These are phyloP conservation scores for Gymnogyps californianus DNA, from an alignment of 2,113 vertebrate species.

Conservation along the genomic window DNA sequence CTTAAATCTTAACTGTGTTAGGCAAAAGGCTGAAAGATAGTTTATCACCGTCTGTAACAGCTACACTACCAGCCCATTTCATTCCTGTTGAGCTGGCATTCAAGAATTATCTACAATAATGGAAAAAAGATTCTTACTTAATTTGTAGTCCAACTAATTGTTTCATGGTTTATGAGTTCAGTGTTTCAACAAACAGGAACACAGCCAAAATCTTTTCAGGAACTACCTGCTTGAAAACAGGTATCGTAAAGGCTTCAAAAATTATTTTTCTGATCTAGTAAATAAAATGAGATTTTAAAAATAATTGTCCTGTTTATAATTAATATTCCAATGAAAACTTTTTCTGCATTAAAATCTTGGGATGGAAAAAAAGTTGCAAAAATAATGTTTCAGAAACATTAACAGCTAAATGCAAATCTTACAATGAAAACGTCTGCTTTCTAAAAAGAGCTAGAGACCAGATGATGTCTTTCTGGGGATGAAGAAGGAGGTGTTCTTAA, in stretches of 20 bases:
- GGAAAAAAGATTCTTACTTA: conserved; percentile 36
- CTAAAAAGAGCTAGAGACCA: not conserved
- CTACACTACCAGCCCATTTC: not conserved
- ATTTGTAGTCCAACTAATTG: conserved; percentile 48
- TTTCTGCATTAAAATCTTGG: not conserved
- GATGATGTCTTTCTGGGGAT: not conserved
- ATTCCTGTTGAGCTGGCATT: not conserved
- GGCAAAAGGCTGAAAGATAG: not conserved
- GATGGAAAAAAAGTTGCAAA: not conserved
- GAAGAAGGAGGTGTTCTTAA: not conserved
- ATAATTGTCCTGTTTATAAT: too few relatives aligned
- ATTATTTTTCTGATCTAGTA: not conserved
- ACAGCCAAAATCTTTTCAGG: conserved; percentile 37
- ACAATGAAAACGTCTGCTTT: not conserved
- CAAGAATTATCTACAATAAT: conserved; percentile 40
- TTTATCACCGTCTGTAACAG: conserved; percentile 26
- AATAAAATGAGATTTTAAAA: not conserved
- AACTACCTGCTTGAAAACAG: conserved; percentile 8
- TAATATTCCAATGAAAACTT: not conserved
- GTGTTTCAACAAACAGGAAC: conserved; percentile 29
- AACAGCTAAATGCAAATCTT: not conserved
- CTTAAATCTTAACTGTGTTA: conserved; percentile 18
- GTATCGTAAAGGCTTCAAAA: not conserved
- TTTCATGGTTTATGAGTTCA: conserved; percentile 45
- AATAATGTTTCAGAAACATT: not conserved